phyloP scores from a whole-genome alignment of 2,888 invertebrate genomes.

The Priocnemis perturbator region DNA sequence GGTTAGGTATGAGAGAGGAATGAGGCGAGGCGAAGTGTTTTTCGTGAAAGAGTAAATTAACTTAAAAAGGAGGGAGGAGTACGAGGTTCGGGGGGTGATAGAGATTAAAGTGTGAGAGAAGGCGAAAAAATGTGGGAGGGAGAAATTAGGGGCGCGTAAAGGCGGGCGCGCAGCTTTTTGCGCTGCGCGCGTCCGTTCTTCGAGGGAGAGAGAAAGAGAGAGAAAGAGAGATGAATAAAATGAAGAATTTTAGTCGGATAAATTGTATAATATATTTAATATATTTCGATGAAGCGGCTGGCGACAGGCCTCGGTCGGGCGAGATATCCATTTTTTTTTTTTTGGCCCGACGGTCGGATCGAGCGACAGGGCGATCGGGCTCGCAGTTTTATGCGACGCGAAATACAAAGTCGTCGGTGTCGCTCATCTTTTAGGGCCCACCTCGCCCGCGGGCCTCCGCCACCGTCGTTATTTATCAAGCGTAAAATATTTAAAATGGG shows the following conservation, averaged over 20 bases:
- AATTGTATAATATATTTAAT: slow-evolving; percentile 75
- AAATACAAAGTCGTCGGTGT: slow-evolving; percentile 39
- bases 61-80: slow-evolving; percentile 44
- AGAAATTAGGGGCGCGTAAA: slow-evolving; percentile 35
- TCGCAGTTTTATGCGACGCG: slow-evolving; percentile 72
- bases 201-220: slow-evolving; percentile 25
- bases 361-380: slow-evolving; percentile 53
- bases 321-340: slow-evolving; percentile 19
- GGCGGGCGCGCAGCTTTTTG: slow-evolving; percentile 66
- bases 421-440: slow-evolving; percentile 27
- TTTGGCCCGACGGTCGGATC: slow-evolving; percentile 22
- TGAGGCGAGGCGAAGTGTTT: slow-evolving; percentile 45
- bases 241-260: slow-evolving; percentile 71
- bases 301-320: slow-evolving; percentile 52
- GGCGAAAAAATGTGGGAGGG: slow-evolving; percentile 30
- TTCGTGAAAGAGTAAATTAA: slow-evolving; percentile 46
- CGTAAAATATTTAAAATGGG: slow-evolving; percentile 67
- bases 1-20: slow-evolving; percentile 28
- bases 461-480: slow-evolving; percentile 70
- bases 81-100: slow-evolving; percentile 23
- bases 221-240: slow-evolving; percentile 53
- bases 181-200: slow-evolving; percentile 59
- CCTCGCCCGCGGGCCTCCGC: slow-evolving; percentile 47
- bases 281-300: slow-evolving; percentile 69
- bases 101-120: too few relatives aligned